Percentiles rank a stretch among this genome's conserved stretches.
Evolutionary conservation across 2,888 invertebrate genomes (phyloP).

Genomic region (Acholoe squamosa): DNA sequence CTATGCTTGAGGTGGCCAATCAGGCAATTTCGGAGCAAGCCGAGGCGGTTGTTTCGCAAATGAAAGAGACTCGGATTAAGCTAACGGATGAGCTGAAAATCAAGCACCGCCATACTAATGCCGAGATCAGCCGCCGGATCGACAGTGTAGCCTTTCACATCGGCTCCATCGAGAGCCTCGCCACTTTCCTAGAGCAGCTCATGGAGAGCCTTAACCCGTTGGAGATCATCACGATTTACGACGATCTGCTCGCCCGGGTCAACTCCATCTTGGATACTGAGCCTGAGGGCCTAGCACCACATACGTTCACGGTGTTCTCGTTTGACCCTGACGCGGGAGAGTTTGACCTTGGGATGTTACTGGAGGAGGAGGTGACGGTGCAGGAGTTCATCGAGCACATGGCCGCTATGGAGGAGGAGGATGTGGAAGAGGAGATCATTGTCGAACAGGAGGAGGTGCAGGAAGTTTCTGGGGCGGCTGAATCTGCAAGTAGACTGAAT

Average conservation of each 20-base stretch:
- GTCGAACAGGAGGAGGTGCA: slow-evolving; percentile 23
- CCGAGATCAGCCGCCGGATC: slow-evolving; percentile 54
- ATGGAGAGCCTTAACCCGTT: slow-evolving; percentile 46
- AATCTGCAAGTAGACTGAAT: neutral
- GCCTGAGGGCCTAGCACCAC: slow-evolving; percentile 36
- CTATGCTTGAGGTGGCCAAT: slow-evolving; percentile 47
- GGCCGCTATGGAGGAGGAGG: neutral
- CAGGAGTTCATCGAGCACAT: slow-evolving; percentile 37
- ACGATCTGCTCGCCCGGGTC: slow-evolving; percentile 59
- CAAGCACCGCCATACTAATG: slow-evolving; percentile 50
- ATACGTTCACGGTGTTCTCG: slow-evolving; percentile 54
- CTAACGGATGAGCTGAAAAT: slow-evolving; percentile 60
- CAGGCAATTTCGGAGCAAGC: slow-evolving; percentile 20
- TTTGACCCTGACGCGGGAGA: slow-evolving; percentile 54
- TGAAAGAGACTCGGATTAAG: slow-evolving; percentile 52
- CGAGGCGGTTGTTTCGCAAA: neutral
- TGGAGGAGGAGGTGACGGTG: slow-evolving; percentile 60
- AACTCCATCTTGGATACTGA: slow-evolving; percentile 61
- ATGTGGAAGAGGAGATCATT: slow-evolving; percentile 32
- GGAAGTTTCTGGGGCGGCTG: neutral
- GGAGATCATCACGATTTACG: slow-evolving; percentile 63
- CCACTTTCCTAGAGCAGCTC: slow-evolving; percentile 54
- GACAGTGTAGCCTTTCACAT: slow-evolving; percentile 62
- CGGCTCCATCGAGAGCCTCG: slow-evolving; percentile 57
- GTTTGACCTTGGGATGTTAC: slow-evolving; percentile 42